Conservation (phyloP, 2,797 vertebrate species). For the Macrochelys suwanniensis region DNA sequence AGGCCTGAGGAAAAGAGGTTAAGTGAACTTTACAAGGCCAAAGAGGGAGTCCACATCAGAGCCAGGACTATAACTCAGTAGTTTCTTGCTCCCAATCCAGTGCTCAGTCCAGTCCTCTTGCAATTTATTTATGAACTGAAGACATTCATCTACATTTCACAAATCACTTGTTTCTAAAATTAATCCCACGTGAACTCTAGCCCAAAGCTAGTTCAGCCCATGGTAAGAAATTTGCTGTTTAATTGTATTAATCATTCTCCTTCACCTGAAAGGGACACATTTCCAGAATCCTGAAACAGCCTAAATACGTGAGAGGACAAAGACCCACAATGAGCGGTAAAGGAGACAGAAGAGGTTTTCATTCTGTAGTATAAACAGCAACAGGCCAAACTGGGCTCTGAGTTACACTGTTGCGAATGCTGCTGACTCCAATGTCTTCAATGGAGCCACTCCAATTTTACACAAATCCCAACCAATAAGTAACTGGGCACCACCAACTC, state of each 20-base stretch:
- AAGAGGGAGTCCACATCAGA: neutral
- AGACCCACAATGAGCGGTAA: neutral
- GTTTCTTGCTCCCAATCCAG: neutral
- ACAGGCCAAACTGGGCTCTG: neutral
- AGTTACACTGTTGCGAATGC: conserved; percentile 5
- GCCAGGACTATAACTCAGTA: neutral
- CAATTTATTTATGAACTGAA: neutral
- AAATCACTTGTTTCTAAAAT: neutral
- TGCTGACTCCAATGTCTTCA: neutral
- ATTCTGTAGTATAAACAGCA: fast-evolving
- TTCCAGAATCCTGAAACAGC: neutral
- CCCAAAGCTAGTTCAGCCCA: neutral
- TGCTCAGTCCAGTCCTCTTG: neutral
- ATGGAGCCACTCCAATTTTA: fast-evolving
- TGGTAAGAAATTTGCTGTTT: neutral
- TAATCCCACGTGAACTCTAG: neutral
- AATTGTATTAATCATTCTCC: neutral
- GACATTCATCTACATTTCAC: neutral
- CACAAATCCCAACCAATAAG: conserved; percentile 12
- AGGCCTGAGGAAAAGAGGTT: neutral
- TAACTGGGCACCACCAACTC: neutral
- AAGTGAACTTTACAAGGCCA: neutral
- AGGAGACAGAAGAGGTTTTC: neutral
- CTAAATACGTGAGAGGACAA: neutral
- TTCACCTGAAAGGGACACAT: neutral